Percentiles rank a stretch among this genome's conserved stretches.
Conservation (phyloP, 1,140 invertebrate species). For the Dreissena polymorpha region DNA sequence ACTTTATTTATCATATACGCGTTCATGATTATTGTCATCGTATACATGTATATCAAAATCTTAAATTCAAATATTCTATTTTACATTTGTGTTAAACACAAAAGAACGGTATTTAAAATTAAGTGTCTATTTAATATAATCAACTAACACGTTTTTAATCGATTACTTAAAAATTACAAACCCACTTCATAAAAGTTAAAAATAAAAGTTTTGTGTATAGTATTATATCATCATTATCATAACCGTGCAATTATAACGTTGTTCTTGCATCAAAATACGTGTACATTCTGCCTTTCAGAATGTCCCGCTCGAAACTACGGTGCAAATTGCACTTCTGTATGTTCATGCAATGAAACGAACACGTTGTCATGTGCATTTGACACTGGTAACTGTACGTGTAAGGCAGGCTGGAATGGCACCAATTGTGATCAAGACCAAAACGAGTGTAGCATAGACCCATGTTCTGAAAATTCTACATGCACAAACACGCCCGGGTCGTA, state of each 20-base stretch:
- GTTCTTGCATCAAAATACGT: too few species aligned
- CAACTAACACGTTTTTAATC: not conserved
- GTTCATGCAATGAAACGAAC: not conserved
- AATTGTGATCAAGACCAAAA: slow-evolving; percentile 49
- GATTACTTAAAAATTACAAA: not conserved
- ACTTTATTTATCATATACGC: too few species aligned
- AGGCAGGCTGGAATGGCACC: slow-evolving; percentile 22
- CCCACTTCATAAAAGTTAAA: not conserved
- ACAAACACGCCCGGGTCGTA: slow-evolving; percentile 56
- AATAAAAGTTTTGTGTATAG: not conserved
- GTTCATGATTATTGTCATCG: not conserved
- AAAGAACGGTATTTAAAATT: not conserved
- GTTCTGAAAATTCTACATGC: slow-evolving; percentile 53
- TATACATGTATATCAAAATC: not conserved
- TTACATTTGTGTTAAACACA: not conserved
- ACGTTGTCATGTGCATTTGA: slow-evolving; percentile 1
- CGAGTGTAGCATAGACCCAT: slow-evolving; percentile 50
- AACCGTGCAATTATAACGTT: not conserved
- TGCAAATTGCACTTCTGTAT: not conserved
- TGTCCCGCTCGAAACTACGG: slow-evolving; percentile 21
- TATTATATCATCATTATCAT: not conserved
- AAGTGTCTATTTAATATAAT: not conserved
- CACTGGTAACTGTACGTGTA: slow-evolving; percentile 34
- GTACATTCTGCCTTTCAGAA: not conserved
- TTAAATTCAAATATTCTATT: not conserved